Base-by-base conservation (phyloP, 1,140 invertebrate genomes). In the Artemia franciscana region DNA sequence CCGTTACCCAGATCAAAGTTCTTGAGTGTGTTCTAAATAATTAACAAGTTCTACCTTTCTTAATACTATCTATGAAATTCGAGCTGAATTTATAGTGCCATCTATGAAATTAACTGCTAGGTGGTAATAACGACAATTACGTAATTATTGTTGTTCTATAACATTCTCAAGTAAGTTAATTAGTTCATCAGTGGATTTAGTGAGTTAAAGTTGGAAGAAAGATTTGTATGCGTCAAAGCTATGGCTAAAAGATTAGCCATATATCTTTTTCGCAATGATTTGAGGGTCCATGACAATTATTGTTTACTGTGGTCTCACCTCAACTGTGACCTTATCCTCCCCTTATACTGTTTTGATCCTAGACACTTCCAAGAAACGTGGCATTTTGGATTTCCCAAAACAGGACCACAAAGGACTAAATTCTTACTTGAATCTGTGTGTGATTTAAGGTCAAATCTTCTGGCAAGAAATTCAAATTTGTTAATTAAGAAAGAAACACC, bases 341-440 rank as follows among this genome's bases (percentile, higher is more conserved):
- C 72, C n/a, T 15, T 74, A 5, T 74, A 73, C 59, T 73, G 72
- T 63, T 73, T 73, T 66, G 73, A 74, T 61, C 71, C 72, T 15
- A 57, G 70, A 3, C 69, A 73, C 61, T 72, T 69, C 60, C 62
- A 66, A 63, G 70, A 67, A 59, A 69, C 73, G 7, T 70, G 69
- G 27, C 69, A 71, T 57, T 71, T 67, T 61, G 62, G 61, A 27
- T 70, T 74, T 63, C 68, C 71, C n/a, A 73, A 73, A 65, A 71
- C 71, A 24, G 73, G 71, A 5, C 59, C 66, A n/a, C 69, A 70
- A 60, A 64, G 72, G 58, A 62, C 68, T 5, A 68, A 69, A 39
- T 73, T 74, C 63, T 57, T 74, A 2, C 18, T 71, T 2, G 70
- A 74, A 27, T 66, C 65, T 64, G 66, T 73, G 28, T 27, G 60